phyloP scores from a whole-genome alignment of 2,888 invertebrate genomes.

The Lissonota sp. region DNA sequence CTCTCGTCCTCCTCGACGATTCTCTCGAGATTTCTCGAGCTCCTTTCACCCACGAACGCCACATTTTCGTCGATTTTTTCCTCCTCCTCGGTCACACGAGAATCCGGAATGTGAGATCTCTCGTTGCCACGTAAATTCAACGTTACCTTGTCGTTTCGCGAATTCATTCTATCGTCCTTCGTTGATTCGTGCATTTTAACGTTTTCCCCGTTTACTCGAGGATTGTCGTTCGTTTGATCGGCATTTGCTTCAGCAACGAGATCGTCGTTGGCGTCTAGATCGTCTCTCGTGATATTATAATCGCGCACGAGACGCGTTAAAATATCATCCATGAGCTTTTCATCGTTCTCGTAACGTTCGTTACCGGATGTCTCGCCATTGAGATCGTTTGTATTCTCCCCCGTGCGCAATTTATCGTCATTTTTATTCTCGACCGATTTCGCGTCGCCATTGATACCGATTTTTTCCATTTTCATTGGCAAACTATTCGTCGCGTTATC shows the following conservation, averaged over 20 bases:
- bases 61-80: not conserved
- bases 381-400: not conserved
- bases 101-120: not conserved
- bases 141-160: constrained; percentile 48
- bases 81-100: not conserved
- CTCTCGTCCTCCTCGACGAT: constrained; percentile 37
- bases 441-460: constrained; percentile 60
- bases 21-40: constrained; percentile 25
- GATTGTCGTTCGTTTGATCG: constrained; percentile 8
- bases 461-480: constrained; percentile 50
- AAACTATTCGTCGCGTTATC: constrained; percentile 4
- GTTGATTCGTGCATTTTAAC: constrained; percentile 53
- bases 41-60: not conserved
- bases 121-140: not conserved
- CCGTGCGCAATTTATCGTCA: constrained; percentile 25
- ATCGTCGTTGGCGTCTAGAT: constrained; percentile 28
- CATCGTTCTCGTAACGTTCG: constrained; percentile 39
- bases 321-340: constrained; percentile 57
- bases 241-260: not conserved
- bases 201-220: constrained; percentile 35
- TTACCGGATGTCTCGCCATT: constrained; percentile 46
- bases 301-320: constrained; percentile 46
- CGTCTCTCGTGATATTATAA: constrained; percentile 43
- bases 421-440: constrained; percentile 39
- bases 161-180: constrained; percentile 65